Evolutionary conservation across 2,888 invertebrate species (phyloP).

Genomic region (Leucoma salicis): DNA sequence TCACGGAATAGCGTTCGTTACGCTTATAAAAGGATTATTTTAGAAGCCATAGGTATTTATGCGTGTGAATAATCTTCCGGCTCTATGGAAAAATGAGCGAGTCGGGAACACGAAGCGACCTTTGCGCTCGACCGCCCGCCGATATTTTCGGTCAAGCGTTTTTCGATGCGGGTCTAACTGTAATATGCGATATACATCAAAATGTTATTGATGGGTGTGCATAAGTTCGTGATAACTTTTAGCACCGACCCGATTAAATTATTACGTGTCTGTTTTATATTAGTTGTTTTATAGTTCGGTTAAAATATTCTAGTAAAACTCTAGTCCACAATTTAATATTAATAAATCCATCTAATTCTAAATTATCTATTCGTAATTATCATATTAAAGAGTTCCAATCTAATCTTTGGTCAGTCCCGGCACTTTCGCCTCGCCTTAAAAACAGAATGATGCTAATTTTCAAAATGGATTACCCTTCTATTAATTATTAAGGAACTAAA

Average conservation of each 20-base stretch:
- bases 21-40: constrained; percentile 56
- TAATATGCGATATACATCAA: constrained; percentile 13
- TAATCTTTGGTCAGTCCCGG: constrained; percentile 26
- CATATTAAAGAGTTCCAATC: constrained; percentile 22
- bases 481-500: constrained; percentile 67
- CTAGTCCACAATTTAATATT: background rate
- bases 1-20: constrained; percentile 61
- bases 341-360: too few species aligned
- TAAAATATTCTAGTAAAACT: too few species aligned
- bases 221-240: too few species aligned
- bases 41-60: constrained; percentile 60
- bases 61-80: constrained; percentile 39
- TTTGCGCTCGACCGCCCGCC: constrained; percentile 17
- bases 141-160: constrained; percentile 35
- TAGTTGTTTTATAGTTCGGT: too few species aligned
- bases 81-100: constrained; percentile 43
- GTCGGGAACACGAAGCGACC: constrained; percentile 25
- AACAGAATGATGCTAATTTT: constrained; percentile 57
- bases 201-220: background rate
- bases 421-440: constrained; percentile 33
- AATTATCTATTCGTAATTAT: constrained; percentile 8
- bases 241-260: too few species aligned
- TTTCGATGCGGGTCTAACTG: constrained; percentile 15
- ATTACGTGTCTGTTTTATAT: too few species aligned
- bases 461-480: constrained; percentile 56